phyloP scores from a whole-genome alignment of 2,113 vertebrate species.

The Muntiacus reevesi region DNA sequence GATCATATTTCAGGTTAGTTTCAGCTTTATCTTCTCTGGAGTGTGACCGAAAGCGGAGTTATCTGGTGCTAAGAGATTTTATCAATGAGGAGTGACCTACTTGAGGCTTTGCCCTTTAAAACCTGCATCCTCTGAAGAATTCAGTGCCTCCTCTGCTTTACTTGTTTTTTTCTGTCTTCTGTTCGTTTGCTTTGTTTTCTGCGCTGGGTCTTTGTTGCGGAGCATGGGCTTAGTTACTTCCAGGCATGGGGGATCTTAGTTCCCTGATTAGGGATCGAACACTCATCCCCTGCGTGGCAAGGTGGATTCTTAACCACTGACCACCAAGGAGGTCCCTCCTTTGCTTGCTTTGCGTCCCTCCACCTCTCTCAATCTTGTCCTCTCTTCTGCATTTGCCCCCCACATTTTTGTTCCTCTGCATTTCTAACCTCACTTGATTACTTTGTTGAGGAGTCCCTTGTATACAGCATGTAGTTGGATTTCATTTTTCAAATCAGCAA shows the following conservation, averaged over 20 bases:
- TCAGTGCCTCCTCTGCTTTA: not conserved
- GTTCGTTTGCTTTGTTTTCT: not conserved
- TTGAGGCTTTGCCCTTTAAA: not conserved
- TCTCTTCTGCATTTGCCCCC: not conserved
- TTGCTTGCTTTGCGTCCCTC: not conserved
- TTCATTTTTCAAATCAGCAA: no score
- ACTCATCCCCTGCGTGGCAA: not conserved
- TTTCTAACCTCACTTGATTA: not conserved
- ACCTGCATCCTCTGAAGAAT: not conserved
- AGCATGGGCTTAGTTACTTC: not conserved
- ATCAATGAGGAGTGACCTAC: not conserved
- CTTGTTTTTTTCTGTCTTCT: not conserved
- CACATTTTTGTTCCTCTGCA: not conserved
- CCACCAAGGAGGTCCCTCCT: not conserved
- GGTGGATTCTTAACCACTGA: not conserved
- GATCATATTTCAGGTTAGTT: not conserved
- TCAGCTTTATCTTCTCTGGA: not conserved
- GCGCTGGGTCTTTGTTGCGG: not conserved
- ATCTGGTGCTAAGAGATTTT: not conserved
- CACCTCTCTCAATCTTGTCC: not conserved
- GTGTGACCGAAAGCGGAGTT: not conserved
- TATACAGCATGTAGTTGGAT: fast-evolving
- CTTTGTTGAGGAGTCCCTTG: not conserved
- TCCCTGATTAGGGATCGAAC: not conserved
- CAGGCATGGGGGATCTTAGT: not conserved